phyloP scores from a whole-genome alignment of 2,888 invertebrate species.

The Cyclophora punctaria region DNA sequence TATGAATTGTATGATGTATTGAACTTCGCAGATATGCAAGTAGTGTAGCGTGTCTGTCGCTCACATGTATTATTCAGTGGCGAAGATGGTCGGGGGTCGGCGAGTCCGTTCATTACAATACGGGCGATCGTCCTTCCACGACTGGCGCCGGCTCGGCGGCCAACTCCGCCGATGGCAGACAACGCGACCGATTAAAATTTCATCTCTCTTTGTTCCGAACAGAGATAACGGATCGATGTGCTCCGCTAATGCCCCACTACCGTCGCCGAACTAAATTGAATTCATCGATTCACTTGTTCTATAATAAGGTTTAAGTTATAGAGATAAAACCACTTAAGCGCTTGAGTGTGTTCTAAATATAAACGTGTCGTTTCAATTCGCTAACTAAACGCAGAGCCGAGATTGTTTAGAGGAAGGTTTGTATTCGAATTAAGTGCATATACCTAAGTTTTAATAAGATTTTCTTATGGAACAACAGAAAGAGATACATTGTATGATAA shows the following conservation, averaged over 20 bases:
- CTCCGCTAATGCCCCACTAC: constrained; percentile 48
- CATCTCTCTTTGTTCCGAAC: constrained; percentile 64
- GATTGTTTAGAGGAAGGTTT: too few relatives aligned
- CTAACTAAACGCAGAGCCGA: too few relatives aligned
- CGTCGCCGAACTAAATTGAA: constrained; percentile 49
- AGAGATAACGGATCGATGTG: constrained; percentile 61
- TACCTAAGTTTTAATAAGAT: too few relatives aligned
- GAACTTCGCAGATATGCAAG: neutral
- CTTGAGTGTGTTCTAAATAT: too few relatives aligned
- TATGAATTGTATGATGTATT: neutral
- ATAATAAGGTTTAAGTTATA: constrained; percentile 8
- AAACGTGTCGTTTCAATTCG: too few relatives aligned
- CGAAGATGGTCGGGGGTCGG: constrained; percentile 23
- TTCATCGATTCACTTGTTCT: constrained; percentile 34
- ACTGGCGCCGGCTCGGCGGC: constrained; percentile 43
- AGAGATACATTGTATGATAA: too few relatives aligned
- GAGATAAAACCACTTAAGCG: too few relatives aligned
- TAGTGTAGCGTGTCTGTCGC: constrained; percentile 2
- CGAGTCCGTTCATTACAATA: constrained; percentile 52
- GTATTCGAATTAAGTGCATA: too few relatives aligned
- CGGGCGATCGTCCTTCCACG: constrained; percentile 16
- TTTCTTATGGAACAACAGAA: too few relatives aligned
- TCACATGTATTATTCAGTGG: constrained; percentile 41
- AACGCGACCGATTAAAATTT: constrained; percentile 69
- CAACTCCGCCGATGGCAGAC: constrained; percentile 55